A percentile compares a stretch with the other conserved stretches of the same genome.
phyloP scores from a whole-genome alignment of 2,113 vertebrate genomes.

The Furnarius figulus region DNA sequence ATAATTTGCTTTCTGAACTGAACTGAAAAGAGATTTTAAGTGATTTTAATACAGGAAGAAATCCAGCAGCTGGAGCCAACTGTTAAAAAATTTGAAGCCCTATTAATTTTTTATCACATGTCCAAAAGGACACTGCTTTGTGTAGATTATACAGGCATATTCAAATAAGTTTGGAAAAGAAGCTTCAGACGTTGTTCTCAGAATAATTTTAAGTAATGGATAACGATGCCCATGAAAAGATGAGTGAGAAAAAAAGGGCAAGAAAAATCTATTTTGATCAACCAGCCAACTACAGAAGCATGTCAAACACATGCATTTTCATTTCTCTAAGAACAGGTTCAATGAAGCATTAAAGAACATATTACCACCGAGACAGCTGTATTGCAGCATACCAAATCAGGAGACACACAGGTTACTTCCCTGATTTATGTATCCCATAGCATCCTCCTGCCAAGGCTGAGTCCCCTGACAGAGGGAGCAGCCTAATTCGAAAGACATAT shows the following conservation, averaged over 20 bases:
- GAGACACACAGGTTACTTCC: conserved; percentile 47
- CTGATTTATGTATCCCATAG: conserved; percentile 69
- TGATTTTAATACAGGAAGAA: conserved; percentile 53
- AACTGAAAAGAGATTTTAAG: conserved; percentile 38
- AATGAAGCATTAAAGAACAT: conserved; percentile 73
- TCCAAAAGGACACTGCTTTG: conserved; percentile 44
- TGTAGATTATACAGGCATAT: conserved; percentile 20
- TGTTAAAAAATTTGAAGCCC: conserved; percentile 34
- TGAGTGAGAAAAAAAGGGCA: conserved; percentile 12
- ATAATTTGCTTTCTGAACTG: conserved; percentile 28
- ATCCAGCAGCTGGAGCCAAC: conserved; percentile 30
- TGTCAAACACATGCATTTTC: conserved; percentile 74
- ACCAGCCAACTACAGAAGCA: conserved; percentile 32
- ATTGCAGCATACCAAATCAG: conserved; percentile 60
- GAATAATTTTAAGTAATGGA: conserved; percentile 56
- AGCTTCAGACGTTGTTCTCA: conserved; percentile 20
- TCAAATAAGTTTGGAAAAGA: conserved; percentile 28
- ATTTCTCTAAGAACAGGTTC: conserved; percentile 65
- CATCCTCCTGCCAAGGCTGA: conserved; percentile 55
- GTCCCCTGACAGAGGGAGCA: conserved; percentile 29
- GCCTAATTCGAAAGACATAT: conserved; percentile 50
- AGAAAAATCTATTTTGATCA: conserved; percentile 69
- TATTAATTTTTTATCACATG: conserved; percentile 68
- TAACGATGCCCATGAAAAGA: conserved; percentile 53
- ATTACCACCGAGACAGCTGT: conserved; percentile 67